These are phyloP conservation scores for Columba guinea DNA, from an alignment of 2,797 vertebrate genomes.

Conservation along the genomic window DNA sequence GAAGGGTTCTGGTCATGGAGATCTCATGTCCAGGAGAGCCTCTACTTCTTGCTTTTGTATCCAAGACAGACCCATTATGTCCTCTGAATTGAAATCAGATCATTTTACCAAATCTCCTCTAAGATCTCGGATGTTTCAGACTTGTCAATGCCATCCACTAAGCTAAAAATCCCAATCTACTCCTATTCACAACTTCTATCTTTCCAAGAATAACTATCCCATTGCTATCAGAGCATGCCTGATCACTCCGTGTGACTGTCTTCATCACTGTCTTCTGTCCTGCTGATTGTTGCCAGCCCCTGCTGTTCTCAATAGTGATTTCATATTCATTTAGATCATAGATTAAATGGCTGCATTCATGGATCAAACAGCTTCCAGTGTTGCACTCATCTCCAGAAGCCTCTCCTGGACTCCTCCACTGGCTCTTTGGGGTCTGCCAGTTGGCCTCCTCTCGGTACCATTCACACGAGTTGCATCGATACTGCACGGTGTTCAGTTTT, in stretches of 20 bases:
- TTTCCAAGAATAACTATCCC: background rate
- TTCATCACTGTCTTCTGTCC: background rate
- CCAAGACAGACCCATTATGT: background rate
- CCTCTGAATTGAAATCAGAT: background rate
- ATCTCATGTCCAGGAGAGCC: background rate
- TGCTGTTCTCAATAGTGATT: background rate
- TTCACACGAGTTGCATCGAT: background rate
- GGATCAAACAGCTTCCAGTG: background rate
- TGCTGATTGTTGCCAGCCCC: background rate
- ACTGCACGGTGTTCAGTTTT: background rate
- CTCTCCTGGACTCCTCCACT: background rate
- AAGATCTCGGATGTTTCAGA: background rate
- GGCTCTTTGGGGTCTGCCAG: background rate
- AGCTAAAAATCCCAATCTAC: background rate
- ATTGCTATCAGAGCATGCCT: background rate
- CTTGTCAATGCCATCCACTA: background rate
- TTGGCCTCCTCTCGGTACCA: background rate
- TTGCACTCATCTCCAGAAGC: background rate
- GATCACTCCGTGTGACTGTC: background rate
- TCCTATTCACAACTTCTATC: background rate
- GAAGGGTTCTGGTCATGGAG: background rate
- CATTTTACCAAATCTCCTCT: background rate
- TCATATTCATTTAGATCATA: background rate
- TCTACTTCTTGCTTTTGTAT: background rate
- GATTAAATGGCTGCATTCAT: background rate